Percentiles rank a stretch among this genome's conserved stretches.
phyloP scores from a whole-genome alignment of 2,888 invertebrate species.

The Nomada goodeniana region DNA sequence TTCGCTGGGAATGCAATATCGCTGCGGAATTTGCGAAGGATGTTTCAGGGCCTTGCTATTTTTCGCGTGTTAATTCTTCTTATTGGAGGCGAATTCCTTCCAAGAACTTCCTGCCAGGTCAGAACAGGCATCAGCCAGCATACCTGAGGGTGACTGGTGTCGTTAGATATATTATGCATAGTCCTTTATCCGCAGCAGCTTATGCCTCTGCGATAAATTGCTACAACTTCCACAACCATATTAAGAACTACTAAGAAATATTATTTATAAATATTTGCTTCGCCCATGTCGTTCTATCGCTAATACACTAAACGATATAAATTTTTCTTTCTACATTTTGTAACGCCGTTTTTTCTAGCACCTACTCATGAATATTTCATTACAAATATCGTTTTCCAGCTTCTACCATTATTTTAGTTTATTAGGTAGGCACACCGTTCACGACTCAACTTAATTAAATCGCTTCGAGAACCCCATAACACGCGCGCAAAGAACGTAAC shows the following conservation, averaged over 20 bases:
- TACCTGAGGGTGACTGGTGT: slow-evolving; percentile 22
- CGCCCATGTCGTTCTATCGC: too few relatives aligned
- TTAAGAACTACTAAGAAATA: background rate
- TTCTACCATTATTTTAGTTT: too few relatives aligned
- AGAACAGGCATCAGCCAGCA: slow-evolving; percentile 18
- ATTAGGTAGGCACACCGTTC: too few relatives aligned
- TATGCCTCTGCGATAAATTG: background rate
- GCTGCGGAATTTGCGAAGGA: background rate
- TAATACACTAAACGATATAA: too few relatives aligned
- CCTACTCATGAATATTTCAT: too few relatives aligned
- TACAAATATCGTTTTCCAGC: too few relatives aligned
- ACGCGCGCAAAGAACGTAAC: too few relatives aligned
- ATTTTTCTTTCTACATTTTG: too few relatives aligned
- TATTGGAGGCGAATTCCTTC: slow-evolving; percentile 29
- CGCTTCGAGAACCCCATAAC: background rate
- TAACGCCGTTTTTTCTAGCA: too few relatives aligned
- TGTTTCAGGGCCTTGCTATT: background rate
- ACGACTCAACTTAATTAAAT: background rate
- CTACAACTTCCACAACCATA: too few relatives aligned
- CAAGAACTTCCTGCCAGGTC: slow-evolving; percentile 29
- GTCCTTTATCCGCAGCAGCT: background rate
- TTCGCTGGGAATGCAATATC: background rate
- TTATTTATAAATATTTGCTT: too few relatives aligned
- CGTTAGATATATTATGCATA: background rate
- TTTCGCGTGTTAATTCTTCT: slow-evolving; percentile 12